A percentile compares a stretch with the other conserved stretches of the same genome.
Evolutionary conservation across 2,113 vertebrate species (phyloP).

Genomic region (Thamnophis sirtalis): DNA sequence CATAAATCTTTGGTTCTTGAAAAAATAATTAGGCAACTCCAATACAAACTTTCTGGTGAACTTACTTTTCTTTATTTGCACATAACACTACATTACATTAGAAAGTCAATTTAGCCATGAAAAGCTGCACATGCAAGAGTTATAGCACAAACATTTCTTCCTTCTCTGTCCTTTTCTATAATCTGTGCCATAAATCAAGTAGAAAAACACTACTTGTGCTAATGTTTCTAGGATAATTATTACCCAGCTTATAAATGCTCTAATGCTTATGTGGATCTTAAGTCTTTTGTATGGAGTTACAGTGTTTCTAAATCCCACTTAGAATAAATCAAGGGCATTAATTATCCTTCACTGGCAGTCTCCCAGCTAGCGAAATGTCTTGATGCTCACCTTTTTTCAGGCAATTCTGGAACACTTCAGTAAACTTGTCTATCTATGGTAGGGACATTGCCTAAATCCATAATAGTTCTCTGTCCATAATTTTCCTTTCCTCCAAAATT

Average conservation of each 20-base stretch:
- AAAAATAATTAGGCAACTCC: background rate
- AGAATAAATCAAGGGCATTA: background rate
- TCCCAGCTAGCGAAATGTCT: background rate
- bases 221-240: background rate
- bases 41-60: background rate
- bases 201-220: background rate
- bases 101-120: background rate
- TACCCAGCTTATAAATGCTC: background rate
- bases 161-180: background rate
- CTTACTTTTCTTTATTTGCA: background rate
- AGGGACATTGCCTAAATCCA: background rate
- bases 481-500: background rate
- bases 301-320: background rate
- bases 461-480: background rate
- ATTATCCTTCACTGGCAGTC: background rate
- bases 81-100: background rate
- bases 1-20: background rate
- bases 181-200: background rate
- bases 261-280: background rate
- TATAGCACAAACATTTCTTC: background rate
- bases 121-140: background rate
- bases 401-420: background rate
- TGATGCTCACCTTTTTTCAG: background rate
- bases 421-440: background rate
- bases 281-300: background rate